Percentiles rank a stretch among this genome's conserved stretches.
Conservation (phyloP, 2,113 vertebrate species). For the Anoplopoma fimbria region DNA sequence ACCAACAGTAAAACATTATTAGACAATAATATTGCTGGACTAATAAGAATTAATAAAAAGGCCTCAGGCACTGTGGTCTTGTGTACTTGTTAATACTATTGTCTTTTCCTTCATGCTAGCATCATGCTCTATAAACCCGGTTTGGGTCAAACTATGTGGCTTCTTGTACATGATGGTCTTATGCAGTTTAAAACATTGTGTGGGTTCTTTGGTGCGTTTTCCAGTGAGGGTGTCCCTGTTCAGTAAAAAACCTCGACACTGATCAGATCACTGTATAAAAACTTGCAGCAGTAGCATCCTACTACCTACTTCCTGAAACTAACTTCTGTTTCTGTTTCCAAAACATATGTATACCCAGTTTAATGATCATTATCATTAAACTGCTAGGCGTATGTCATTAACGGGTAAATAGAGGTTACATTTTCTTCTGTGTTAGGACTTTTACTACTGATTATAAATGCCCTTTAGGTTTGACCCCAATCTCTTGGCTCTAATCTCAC, state of each 20-base stretch:
- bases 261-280: background rate
- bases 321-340: background rate
- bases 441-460: conserved; percentile 8
- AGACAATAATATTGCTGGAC: background rate
- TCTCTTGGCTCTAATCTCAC: conserved; percentile 58
- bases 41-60: background rate
- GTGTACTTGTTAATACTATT: background rate
- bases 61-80: background rate
- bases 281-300: background rate
- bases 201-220: background rate
- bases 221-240: background rate
- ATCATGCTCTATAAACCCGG: background rate
- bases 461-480: conserved; percentile 31
- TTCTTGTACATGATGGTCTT: background rate
- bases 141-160: background rate
- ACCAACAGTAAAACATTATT: background rate
- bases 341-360: background rate
- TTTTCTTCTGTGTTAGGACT: background rate
- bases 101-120: background rate
- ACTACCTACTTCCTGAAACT: background rate
- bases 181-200: background rate
- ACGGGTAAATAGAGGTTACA: background rate
- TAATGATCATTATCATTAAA: too few relatives aligned
- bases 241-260: too few relatives aligned
- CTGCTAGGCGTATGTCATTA: background rate